Evolutionary conservation across 2,888 invertebrate genomes (phyloP), one percentile per base, ranked within the genome.

Genomic region (Lasius platythorax): DNA sequence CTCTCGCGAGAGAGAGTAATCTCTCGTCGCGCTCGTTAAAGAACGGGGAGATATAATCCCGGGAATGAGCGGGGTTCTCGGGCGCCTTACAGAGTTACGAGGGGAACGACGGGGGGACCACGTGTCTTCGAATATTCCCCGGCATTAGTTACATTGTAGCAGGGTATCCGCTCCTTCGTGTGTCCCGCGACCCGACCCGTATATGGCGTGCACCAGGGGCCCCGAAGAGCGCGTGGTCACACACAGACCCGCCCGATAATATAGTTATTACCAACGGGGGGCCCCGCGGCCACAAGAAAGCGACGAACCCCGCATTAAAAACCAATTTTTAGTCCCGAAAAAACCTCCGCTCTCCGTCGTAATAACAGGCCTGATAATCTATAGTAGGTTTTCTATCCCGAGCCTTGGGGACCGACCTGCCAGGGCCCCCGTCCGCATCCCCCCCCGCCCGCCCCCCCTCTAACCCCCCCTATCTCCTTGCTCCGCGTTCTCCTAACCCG

Each of bases 301-400:
- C 93, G 92, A 92, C 92, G 92, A 94, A 93, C 94, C 93, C 92
- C 89, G 92, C 93, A 95, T 95, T 95, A 95, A 95, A 94, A 95
- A 95, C 94, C 95, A 95, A 95, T 95, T 95, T 95, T 94, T 94
- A 90, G 93, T 91, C 91, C 93, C 93, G 92, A 94, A 95, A 94
- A 94, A 93, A 93, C 92, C 93, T 93, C 92, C 93, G 93, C 92
- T 92, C 93, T 90, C 88, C 90, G 89, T 87, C 92, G 91, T 95
- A 95, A 95, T 95, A 94, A 95, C 94, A 95, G 94, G 93, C 92
- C 92, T 92, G 91, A 92, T 95, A 94, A 94, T 94, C 94, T 94
- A 94, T 94, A 94, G 94, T 94, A 94, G 94, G 94, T 94, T 95
- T 94, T 94, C 93, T 94, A 93, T 93, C 91, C 92, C 74, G 92